phyloP scores from a whole-genome alignment of 2,113 vertebrate genomes.

The Peromyscus leucopus region DNA sequence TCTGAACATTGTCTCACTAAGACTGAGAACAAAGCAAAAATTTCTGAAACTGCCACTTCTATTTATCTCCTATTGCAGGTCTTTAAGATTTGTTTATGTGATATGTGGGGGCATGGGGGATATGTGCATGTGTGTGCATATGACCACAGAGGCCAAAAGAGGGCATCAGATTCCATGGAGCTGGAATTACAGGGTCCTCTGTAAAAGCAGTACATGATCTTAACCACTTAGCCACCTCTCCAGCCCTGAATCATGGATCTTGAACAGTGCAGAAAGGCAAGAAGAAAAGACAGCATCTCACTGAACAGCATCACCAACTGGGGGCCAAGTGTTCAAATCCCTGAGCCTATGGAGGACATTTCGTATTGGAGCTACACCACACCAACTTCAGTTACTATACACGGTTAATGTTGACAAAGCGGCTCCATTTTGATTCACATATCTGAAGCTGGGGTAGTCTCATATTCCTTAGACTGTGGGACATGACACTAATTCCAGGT shows the following conservation, averaged over 20 bases:
- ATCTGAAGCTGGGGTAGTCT: neutral
- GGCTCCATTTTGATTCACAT: neutral
- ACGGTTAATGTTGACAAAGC: neutral
- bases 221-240: neutral
- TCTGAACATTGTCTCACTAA: slow-evolving; percentile 9
- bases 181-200: neutral
- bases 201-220: neutral
- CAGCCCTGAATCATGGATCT: neutral
- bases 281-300: neutral
- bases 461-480: neutral
- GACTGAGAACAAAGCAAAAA: neutral
- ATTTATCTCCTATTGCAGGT: neutral
- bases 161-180: neutral
- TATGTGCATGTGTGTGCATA: neutral
- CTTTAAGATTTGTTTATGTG: neutral
- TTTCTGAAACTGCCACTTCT: neutral
- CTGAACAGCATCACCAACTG: neutral
- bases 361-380: neutral
- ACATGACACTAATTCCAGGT: neutral
- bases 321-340: neutral
- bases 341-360: neutral
- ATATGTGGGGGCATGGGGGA: neutral
- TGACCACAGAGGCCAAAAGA: neutral
- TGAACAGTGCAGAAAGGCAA: neutral
- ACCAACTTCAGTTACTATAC: neutral